These are phyloP conservation scores for Oncorhynchus nerka DNA, from an alignment of 2,113 vertebrate genomes.

Conservation along the genomic window DNA sequence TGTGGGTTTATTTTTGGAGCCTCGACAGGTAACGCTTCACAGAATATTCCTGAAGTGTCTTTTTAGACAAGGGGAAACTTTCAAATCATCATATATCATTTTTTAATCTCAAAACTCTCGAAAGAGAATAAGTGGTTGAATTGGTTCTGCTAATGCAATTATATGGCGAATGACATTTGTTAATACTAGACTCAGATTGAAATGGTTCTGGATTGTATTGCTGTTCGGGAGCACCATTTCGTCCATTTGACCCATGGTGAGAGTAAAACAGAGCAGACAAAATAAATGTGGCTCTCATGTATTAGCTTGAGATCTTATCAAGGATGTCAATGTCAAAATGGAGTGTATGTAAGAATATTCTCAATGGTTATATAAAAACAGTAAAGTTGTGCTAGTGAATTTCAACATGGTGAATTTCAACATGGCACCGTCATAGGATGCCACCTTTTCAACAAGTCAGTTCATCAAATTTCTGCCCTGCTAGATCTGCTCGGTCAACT, in stretches of 20 bases:
- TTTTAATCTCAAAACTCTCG: background rate
- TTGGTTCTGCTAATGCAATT: background rate
- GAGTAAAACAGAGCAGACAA: background rate
- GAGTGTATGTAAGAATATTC: background rate
- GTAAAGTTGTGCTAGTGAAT: background rate
- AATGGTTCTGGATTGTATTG: background rate
- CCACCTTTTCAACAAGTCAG: no score
- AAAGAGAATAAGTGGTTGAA: background rate
- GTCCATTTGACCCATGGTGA: background rate
- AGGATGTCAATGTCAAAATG: background rate
- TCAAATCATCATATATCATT: background rate
- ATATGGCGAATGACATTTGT: background rate
- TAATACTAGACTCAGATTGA: background rate
- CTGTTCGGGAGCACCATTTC: background rate
- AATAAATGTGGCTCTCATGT: no score
- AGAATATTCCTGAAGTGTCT: no score
- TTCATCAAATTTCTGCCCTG: no score
- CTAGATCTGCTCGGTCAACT: no score
- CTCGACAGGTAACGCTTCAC: no score
- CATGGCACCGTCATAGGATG: no score
- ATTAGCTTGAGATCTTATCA: background rate
- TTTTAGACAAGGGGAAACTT: background rate
- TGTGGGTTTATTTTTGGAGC: no score
- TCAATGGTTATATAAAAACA: background rate
- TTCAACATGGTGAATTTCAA: no score